Conservation (phyloP, 1,140 invertebrate species). For the Formica selysi region DNA sequence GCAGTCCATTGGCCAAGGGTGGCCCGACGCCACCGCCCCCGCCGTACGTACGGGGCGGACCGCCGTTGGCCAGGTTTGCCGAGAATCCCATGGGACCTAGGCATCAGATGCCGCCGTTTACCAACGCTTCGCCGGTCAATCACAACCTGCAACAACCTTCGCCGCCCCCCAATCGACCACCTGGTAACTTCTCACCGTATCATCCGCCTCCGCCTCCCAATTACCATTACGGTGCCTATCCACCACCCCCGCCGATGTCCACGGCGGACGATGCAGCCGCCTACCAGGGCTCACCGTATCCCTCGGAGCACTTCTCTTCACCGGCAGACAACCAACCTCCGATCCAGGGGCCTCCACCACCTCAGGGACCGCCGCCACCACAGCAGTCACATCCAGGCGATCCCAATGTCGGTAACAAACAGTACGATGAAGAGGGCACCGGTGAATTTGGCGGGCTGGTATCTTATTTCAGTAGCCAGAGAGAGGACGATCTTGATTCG, state of each 20-base stretch:
- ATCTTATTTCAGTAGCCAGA: conserved; percentile 95
- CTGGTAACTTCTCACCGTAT: conserved; percentile 85
- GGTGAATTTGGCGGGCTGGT: conserved; percentile 94
- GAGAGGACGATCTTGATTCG: conserved; percentile 90
- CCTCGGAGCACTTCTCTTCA: conserved; percentile 82
- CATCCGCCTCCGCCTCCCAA: conserved; percentile 85
- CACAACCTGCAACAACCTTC: conserved; percentile 83
- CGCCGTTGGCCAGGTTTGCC: conserved; percentile 78
- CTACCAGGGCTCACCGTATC: conserved; percentile 83
- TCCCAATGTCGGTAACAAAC: too few relatives aligned
- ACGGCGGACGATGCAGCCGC: conserved; percentile 84
- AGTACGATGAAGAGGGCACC: conserved; percentile 87
- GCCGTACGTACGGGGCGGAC: conserved; percentile 80
- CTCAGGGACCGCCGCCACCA: conserved; percentile 73
- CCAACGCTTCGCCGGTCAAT: conserved; percentile 75
- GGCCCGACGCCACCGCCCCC: conserved; percentile 84
- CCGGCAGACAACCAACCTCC: conserved; percentile 80
- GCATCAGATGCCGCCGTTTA: conserved; percentile 83
- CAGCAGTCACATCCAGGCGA: conserved; percentile 66
- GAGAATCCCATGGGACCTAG: conserved; percentile 80
- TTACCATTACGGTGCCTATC: conserved; percentile 86
- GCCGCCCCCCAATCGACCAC: conserved; percentile 79
- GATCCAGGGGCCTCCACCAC: conserved; percentile 79
- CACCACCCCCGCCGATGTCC: conserved; percentile 83
- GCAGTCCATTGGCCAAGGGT: conserved; percentile 82